Base-by-base conservation (phyloP, 1,140 invertebrate genomes). In the Oedothorax gibbosus region DNA sequence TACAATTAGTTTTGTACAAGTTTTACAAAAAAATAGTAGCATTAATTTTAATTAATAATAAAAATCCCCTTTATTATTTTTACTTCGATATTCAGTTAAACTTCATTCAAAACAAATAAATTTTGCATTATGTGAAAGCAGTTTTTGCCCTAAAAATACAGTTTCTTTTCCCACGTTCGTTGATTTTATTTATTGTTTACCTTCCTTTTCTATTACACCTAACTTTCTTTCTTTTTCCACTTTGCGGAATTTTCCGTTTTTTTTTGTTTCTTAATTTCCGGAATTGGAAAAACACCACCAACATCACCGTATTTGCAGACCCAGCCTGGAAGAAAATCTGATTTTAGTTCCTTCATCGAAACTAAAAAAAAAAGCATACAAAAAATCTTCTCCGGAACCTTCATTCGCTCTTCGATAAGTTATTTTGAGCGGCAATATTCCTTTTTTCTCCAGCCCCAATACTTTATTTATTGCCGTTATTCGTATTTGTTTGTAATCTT, bases 391-490 rank as follows among this genome's bases (percentile, higher is more conserved):
- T 65, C 53, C 62, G 62, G n/a, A 35, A 64, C 18, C 49, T 51
- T n/a, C 69, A 51, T 50, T 21, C 53, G 11, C 20, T 49, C 12
- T 64, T 50, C 78, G 54, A 35, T 81, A 60, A 81, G 78, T 81
- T 81, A 81, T 81, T 81, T 81, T 81, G 78, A 71, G 78, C 50
- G 62, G 76, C 62, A n/a, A 79, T 66, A 49, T 53, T 79, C 64
- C 68, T 57, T 57, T 60, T 21, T 62, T 21, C 54, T 0, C 75
- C 75, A n/a, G 18, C 60, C 60, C 75, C 49, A 51, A 57, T 60
- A 60, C 68, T 81, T 81, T 81, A 81, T 69, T 81, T 81, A 81
- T 81, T 81, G 71, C 68, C 66, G 14, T 71, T 81, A 81, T 81
- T 79, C 68, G 77, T 79, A 79, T 79, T 81, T 81, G 78, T 71